A percentile compares a stretch with the other conserved stretches of the same genome.
These are phyloP conservation scores for Drosophila infuscata DNA, from an alignment of 2,888 invertebrate genomes.

Conservation along the genomic window DNA sequence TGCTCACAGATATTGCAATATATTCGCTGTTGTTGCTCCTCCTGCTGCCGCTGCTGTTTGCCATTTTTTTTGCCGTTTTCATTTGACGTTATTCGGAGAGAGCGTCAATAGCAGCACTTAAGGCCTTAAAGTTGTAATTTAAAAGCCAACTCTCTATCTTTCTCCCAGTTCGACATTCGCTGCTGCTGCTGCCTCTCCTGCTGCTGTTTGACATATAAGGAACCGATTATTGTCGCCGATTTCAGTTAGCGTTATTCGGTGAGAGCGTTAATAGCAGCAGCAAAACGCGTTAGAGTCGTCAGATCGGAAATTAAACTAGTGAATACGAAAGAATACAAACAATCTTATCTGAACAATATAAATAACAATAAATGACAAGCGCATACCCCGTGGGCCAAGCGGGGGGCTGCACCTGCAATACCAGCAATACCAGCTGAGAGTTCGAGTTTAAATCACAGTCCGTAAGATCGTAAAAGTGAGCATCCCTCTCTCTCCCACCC, in stretches of 20 bases:
- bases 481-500: neutral
- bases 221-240: neutral
- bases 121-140: neutral
- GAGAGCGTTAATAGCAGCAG: conserved; percentile 5
- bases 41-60: neutral
- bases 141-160: neutral
- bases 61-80: conserved; percentile 63
- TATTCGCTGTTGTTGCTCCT: conserved; percentile 5
- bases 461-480: conserved; percentile 23
- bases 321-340: conserved; percentile 27
- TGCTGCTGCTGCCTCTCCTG: neutral
- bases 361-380: conserved; percentile 60
- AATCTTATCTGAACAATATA: conserved; percentile 69
- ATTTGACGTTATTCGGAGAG: conserved; percentile 65
- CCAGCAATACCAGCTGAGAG: conserved; percentile 38
- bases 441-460: conserved; percentile 29
- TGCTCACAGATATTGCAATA: conserved; percentile 29
- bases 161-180: neutral
- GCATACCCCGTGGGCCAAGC: conserved; percentile 6
- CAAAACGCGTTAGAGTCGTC: conserved; percentile 31
- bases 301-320: conserved; percentile 61
- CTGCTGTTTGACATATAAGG: neutral
- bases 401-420: conserved; percentile 25
- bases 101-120: conserved; percentile 46
- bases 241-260: conserved; percentile 8